Evolutionary conservation across 2,888 invertebrate species (phyloP).

Genomic region (Vanessa cardui): DNA sequence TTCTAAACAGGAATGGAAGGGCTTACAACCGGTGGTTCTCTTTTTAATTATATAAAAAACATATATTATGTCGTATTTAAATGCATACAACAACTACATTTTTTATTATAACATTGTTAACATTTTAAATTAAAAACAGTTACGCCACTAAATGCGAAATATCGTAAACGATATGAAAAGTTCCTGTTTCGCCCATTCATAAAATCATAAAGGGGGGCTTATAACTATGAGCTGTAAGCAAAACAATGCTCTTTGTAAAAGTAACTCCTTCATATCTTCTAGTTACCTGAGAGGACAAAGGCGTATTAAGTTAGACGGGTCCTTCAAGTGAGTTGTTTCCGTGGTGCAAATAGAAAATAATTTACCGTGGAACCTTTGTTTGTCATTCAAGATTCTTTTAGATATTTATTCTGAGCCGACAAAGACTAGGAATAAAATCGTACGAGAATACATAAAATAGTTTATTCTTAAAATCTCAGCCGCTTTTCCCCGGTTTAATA

Average conservation of each 20-base stretch:
- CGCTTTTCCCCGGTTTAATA: background rate
- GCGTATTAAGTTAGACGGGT: constrained; percentile 52
- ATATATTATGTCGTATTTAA: no score
- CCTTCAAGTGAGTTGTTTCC: constrained; percentile 64
- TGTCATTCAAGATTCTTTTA: constrained; percentile 65
- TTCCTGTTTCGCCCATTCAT: constrained; percentile 18
- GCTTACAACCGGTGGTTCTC: no score
- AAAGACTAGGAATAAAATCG: constrained; percentile 23
- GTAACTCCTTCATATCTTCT: constrained; percentile 35
- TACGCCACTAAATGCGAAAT: background rate
- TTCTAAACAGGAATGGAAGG: no score
- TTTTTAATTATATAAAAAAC: no score
- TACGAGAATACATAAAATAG: background rate
- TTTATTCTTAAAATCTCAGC: background rate
- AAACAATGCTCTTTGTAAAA: constrained; percentile 32
- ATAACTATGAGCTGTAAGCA: constrained; percentile 15
- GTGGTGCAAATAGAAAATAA: constrained; percentile 67
- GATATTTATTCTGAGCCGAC: constrained; percentile 34
- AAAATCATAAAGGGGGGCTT: constrained; percentile 8
- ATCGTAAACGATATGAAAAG: background rate
- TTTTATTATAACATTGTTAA: no score
- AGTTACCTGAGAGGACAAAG: constrained; percentile 54
- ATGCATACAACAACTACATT: no score
- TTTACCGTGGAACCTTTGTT: constrained; percentile 71
- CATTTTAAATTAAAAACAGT: background rate